phyloP scores from a whole-genome alignment of 1,140 invertebrate species.

The Drosophila carrolli region DNA sequence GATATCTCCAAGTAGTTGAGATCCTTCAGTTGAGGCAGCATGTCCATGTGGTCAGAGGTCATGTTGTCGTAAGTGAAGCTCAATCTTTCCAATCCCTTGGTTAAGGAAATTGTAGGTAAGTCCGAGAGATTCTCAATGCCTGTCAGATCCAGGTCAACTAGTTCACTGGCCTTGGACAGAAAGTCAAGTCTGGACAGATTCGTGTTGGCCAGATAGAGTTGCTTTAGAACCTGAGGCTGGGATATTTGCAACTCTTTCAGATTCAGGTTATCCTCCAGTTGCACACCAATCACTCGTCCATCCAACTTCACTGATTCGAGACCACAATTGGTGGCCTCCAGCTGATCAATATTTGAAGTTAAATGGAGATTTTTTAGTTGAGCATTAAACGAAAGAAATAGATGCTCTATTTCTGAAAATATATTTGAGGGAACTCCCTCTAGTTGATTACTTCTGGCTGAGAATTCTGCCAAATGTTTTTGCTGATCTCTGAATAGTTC shows the following conservation, averaged over 20 bases:
- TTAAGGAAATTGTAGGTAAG: conserved; percentile 37
- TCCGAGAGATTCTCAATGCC: conserved; percentile 39
- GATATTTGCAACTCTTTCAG: conserved; percentile 32
- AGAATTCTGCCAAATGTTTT: conserved; percentile 25
- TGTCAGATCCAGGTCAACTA: conserved; percentile 59
- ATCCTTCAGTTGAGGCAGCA: conserved; percentile 45
- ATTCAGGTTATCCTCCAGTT: conserved; percentile 44
- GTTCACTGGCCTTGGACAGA: conserved; percentile 37
- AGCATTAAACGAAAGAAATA: conserved; percentile 47
- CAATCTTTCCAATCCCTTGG: conserved; percentile 43
- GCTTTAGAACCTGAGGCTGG: conserved; percentile 36
- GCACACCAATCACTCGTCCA: conserved; percentile 22
- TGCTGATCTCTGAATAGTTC: conserved; percentile 32
- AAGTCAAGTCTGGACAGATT: conserved; percentile 47
- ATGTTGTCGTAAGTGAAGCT: conserved; percentile 48
- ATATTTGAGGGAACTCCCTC: conserved; percentile 27
- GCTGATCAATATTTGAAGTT: conserved; percentile 14
- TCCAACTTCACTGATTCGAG: conserved; percentile 19
- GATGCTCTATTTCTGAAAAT: conserved; percentile 22
- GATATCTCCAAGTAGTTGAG: conserved; percentile 48
- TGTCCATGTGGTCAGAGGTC: conserved; percentile 25
- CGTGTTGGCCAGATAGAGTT: conserved; percentile 49
- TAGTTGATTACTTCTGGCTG: conserved; percentile 44
- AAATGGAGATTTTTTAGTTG: conserved; percentile 30
- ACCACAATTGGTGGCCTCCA: conserved; percentile 42